A percentile compares a stretch with the other conserved stretches of the same genome.
Conservation (phyloP, 2,888 invertebrate species). For the Apamea anceps region DNA sequence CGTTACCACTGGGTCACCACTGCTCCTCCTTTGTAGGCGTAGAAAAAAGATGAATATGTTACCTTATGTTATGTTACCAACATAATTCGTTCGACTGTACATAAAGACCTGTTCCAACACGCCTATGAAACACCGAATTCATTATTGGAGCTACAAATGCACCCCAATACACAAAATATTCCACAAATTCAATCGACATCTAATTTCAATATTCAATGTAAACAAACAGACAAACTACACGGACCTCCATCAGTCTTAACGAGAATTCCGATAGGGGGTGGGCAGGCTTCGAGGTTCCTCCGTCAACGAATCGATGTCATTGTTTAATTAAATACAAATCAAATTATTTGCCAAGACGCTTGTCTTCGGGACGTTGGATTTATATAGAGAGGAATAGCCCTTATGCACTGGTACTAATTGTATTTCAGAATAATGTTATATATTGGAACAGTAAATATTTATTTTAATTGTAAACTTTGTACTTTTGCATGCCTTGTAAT, state of each 20-base stretch:
- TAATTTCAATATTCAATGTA: constrained; percentile 55
- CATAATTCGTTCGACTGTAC: neutral
- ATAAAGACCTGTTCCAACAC: neutral
- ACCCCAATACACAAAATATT: constrained; percentile 12
- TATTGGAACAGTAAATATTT: too few relatives aligned
- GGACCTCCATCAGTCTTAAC: constrained; percentile 72
- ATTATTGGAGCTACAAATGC: neutral
- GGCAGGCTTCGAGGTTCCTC: constrained; percentile 62
- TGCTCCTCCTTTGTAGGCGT: too few relatives aligned
- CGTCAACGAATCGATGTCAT: constrained; percentile 82
- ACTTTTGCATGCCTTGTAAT: too few relatives aligned
- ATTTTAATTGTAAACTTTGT: too few relatives aligned
- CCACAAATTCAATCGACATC: constrained; percentile 38
- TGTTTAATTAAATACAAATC: constrained; percentile 88
- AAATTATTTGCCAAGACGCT: constrained; percentile 83
- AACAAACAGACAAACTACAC: constrained; percentile 66
- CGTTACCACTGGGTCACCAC: too few relatives aligned
- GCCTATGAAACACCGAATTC: neutral
- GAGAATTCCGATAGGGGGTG: constrained; percentile 71
- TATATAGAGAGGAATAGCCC: constrained; percentile 64
- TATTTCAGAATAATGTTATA: too few relatives aligned
- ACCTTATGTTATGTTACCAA: too few relatives aligned
- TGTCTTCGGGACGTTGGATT: constrained; percentile 69
- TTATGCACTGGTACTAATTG: too few relatives aligned
- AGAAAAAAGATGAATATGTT: too few relatives aligned